phyloP scores from a whole-genome alignment of 2,888 invertebrate species.

The Halictus ligatus region DNA sequence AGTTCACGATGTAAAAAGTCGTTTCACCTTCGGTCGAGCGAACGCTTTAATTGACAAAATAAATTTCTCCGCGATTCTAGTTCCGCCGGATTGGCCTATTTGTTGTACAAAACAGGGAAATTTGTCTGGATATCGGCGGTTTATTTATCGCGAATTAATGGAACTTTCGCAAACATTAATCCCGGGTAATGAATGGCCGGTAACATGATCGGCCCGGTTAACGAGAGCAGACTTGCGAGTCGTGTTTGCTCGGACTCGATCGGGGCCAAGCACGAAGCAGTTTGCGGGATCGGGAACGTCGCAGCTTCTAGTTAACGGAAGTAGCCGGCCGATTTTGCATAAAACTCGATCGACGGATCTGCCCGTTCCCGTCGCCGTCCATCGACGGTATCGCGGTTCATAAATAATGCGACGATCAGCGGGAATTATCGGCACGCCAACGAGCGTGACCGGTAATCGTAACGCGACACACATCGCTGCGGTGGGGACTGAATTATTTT shows the following conservation, averaged over 20 bases:
- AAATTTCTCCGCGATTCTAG: background rate
- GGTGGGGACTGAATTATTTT: constrained; percentile 47
- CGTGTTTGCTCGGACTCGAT: constrained; percentile 11
- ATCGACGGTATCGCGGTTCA: constrained; percentile 10
- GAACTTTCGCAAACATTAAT: constrained; percentile 2
- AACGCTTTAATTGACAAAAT: background rate
- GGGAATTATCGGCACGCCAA: constrained; percentile 58
- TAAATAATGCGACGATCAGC: constrained; percentile 51
- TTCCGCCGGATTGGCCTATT: background rate
- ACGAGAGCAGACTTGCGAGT: background rate
- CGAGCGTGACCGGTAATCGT: constrained; percentile 49
- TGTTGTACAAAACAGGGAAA: background rate
- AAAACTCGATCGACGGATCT: constrained; percentile 22
- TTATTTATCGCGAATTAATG: constrained; percentile 4
- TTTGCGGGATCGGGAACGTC: background rate
- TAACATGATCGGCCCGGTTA: constrained; percentile 1
- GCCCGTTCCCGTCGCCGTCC: background rate
- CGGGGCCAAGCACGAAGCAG: constrained; percentile 8
- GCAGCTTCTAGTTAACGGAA: background rate
- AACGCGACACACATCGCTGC: constrained; percentile 39
- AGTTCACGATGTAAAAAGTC: background rate
- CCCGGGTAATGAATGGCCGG: background rate
- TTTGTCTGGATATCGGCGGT: background rate
- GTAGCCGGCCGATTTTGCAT: constrained; percentile 24
- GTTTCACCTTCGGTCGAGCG: too few relatives aligned